Evolutionary conservation across 2,888 invertebrate genomes (phyloP).

Genomic region (Atethmia centrago): DNA sequence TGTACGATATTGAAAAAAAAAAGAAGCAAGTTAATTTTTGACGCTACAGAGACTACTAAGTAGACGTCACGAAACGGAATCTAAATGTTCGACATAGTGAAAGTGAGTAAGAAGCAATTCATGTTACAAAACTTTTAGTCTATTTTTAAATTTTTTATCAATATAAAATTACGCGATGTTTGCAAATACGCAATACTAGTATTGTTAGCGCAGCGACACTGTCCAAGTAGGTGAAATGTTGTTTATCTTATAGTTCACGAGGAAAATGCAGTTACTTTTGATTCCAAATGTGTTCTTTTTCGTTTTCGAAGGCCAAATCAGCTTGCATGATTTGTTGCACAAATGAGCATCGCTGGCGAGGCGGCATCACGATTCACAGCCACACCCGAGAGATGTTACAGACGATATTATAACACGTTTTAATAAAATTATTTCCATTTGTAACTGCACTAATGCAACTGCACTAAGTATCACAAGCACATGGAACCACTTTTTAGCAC

Average conservation of each 20-base stretch:
- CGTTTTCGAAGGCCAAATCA: constrained; percentile 79
- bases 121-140: constrained; percentile 76
- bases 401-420: constrained; percentile 39
- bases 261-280: constrained; percentile 79
- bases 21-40: constrained; percentile 74
- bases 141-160: constrained; percentile 67
- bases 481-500: constrained; percentile 13
- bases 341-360: constrained; percentile 71
- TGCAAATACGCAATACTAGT: constrained; percentile 56
- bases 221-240: constrained; percentile 18
- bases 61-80: constrained; percentile 83
- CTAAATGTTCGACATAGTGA: constrained; percentile 84
- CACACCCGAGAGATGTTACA: constrained; percentile 47
- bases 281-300: constrained; percentile 79
- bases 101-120: constrained; percentile 84
- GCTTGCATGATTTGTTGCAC: constrained; percentile 81
- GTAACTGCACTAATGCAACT: constrained; percentile 12
- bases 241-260: constrained; percentile 38
- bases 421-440: constrained; percentile 29
- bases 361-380: constrained; percentile 78
- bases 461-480: constrained; percentile 19
- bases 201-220: constrained; percentile 26
- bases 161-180: constrained; percentile 57
- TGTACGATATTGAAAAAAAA: constrained; percentile 71
- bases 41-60: constrained; percentile 71